phyloP scores from a whole-genome alignment of 2,888 invertebrate genomes.

The Noctua pronuba region DNA sequence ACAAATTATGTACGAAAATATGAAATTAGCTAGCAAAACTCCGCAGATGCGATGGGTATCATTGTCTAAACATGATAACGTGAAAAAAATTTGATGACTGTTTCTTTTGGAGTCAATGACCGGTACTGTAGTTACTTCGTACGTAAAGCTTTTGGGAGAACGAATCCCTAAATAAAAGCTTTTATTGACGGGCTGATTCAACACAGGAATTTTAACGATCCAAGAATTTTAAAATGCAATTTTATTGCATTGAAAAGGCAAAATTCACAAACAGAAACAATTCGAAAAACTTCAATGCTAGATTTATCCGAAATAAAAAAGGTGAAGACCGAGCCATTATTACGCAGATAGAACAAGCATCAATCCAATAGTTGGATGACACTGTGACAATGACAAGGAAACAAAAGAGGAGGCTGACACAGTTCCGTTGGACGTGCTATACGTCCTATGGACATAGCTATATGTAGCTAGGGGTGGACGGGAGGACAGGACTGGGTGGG shows the following conservation, averaged over 20 bases:
- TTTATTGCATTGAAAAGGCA: neutral
- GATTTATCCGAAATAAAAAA: conserved; percentile 21
- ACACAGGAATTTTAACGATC: neutral
- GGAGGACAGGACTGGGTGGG: conserved; percentile 40
- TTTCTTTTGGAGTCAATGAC: neutral
- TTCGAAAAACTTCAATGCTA: neutral
- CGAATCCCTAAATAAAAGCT: neutral
- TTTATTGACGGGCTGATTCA: neutral
- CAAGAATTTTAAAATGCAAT: neutral
- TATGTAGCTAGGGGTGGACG: conserved; percentile 25
- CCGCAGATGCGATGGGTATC: neutral
- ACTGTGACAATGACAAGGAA: conserved; percentile 59
- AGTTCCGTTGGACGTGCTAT: conserved; percentile 53
- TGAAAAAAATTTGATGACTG: neutral
- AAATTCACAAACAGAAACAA: neutral
- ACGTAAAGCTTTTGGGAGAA: neutral
- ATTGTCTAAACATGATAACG: neutral
- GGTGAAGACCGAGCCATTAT: conserved; percentile 18
- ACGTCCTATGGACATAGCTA: conserved; percentile 22
- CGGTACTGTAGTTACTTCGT: neutral
- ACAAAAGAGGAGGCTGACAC: conserved; percentile 60
- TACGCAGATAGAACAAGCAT: conserved; percentile 51
- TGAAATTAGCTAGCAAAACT: neutral
- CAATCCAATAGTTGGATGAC: conserved; percentile 63
- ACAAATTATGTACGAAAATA: neutral